These are phyloP conservation scores for Megaleporinus macrocephalus DNA, from an alignment of 2,113 vertebrate genomes.

Conservation along the genomic window DNA sequence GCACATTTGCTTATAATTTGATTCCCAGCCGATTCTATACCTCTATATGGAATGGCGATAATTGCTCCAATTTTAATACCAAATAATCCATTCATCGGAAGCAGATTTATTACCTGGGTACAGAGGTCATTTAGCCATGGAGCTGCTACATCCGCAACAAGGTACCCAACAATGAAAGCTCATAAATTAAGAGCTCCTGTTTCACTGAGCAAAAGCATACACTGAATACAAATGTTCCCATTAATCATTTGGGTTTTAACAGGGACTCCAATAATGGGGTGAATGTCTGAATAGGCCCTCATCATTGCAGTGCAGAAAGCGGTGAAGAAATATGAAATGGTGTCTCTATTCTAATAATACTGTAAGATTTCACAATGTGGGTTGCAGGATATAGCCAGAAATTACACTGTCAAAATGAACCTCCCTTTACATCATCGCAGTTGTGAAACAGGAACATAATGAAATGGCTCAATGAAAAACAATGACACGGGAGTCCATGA, in stretches of 20 bases:
- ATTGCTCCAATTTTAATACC: conserved; percentile 67
- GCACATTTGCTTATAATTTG: conserved; percentile 22
- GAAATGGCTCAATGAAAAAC: conserved; percentile 1
- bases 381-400: conserved; percentile 10
- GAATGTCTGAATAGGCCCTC: conserved; percentile 7
- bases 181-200: conserved; percentile 85
- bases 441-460: not conserved
- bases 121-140: conserved; percentile 75
- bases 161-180: conserved; percentile 79
- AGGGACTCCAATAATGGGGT: conserved; percentile 73
- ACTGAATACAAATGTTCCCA: conserved; percentile 76
- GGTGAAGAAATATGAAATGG: conserved; percentile 63
- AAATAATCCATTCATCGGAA: conserved; percentile 74
- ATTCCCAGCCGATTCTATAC: not conserved
- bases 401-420: conserved; percentile 23
- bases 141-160: conserved; percentile 72
- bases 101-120: conserved; percentile 76
- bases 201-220: conserved; percentile 76
- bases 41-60: not conserved
- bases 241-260: conserved; percentile 73
- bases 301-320: conserved; percentile 69
- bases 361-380: not conserved
- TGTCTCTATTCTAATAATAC: conserved; percentile 5
- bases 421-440: conserved; percentile 5
- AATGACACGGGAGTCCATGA: not conserved